Evolutionary conservation across 2,113 vertebrate genomes (phyloP), one percentile per base, ranked within the genome.

Genomic region (Passer domesticus): DNA sequence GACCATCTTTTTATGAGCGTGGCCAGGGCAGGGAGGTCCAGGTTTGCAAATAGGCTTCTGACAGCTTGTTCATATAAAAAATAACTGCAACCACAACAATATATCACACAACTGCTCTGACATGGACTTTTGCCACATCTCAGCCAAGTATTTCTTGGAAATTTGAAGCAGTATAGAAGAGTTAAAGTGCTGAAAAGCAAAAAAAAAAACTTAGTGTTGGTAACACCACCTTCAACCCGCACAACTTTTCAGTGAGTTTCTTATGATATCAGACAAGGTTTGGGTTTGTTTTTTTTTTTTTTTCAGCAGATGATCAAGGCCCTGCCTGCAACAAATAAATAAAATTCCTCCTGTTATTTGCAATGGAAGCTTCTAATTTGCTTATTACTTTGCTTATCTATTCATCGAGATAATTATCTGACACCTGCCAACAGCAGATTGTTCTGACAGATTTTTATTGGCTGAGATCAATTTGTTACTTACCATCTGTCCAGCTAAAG

Each of bases 361-460:
- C 97, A 95, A 92, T 95, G 97, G 97, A 77, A 96, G 87, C 80
- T 97, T 96, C 93, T 96, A 95, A 98, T 98, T 97, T 97, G 95
- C 97, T 97, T 98, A 97, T 98, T 98, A 97, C 97, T 92, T 97
- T 96, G 96, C 82, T 96, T 98, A 98, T 98, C 97, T 96, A 97
- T 97, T 98, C 98, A 98, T 98, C 91, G 98, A 98, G 98, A 98
- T 98, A 98, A 99, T 99, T 99, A 98, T 98, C 97, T 98, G 97
- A 98, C 98, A 99, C 98, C 98, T 99, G 98, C 98, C 98, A 97
- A 91, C 95, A 96, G 98, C 98, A 99, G 98, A 99, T 99, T 99
- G 98, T 98, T 98, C 98, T 98, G 98, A 98, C 98, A 98, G 98
- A 98, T 98, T 98, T 97, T 98, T 97, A 97, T 97, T 97, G 95